phyloP scores from a whole-genome alignment of 2,888 invertebrate species.

The Lasioglossum malachurum region DNA sequence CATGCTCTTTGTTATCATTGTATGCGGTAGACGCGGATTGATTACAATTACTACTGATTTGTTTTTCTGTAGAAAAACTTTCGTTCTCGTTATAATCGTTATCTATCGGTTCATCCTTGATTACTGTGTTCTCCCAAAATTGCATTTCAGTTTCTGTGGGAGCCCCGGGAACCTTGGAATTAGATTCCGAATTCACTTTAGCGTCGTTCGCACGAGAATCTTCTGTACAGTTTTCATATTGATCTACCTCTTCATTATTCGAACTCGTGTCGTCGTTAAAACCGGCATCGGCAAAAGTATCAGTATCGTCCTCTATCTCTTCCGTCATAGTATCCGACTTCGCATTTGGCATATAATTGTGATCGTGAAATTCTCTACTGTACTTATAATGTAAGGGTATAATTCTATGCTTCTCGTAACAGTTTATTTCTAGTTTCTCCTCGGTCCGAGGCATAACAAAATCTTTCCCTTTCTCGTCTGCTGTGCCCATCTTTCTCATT shows the following conservation, averaged over 20 bases:
- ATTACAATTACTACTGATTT: slow-evolving; percentile 38
- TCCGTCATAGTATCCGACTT: slow-evolving; percentile 3
- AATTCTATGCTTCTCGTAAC: slow-evolving; percentile 27
- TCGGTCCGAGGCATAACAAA: slow-evolving; percentile 48
- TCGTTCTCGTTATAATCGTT: slow-evolving; percentile 26
- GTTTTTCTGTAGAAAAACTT: slow-evolving; percentile 30
- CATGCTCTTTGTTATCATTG: slow-evolving; percentile 44
- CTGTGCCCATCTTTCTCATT: neutral
- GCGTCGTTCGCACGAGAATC: neutral
- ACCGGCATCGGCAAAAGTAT: neutral
- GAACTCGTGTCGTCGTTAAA: neutral
- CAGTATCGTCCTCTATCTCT: slow-evolving; percentile 12
- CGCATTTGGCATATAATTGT: slow-evolving; percentile 38
- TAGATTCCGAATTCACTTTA: slow-evolving; percentile 16
- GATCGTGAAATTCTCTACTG: slow-evolving; percentile 32
- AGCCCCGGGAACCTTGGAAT: slow-evolving; percentile 16
- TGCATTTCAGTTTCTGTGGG: slow-evolving; percentile 29
- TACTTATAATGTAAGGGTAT: slow-evolving; percentile 3
- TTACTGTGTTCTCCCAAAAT: slow-evolving; percentile 21
- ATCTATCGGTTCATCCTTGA: slow-evolving; percentile 9
- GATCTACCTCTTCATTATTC: neutral
- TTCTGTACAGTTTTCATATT: slow-evolving; percentile 9
- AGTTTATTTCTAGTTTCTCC: slow-evolving; percentile 30
- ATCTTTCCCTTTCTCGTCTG: neutral
- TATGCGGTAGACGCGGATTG: slow-evolving; percentile 24